Base-by-base conservation (phyloP, 2,113 vertebrate genomes). In the Tachysurus vachellii region DNA sequence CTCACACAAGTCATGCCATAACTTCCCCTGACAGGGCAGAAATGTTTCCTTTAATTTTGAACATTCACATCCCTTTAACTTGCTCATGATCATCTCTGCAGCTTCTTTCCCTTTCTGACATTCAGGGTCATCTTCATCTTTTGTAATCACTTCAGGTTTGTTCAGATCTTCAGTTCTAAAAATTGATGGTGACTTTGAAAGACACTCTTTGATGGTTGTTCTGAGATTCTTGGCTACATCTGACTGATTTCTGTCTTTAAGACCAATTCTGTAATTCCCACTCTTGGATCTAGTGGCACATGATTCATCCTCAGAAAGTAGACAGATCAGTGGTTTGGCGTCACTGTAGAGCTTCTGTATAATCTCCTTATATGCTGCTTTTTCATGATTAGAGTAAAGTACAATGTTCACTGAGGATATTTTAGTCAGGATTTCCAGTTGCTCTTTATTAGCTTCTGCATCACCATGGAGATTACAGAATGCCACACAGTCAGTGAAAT, bases 401-500 rank as follows among this genome's bases (percentile, higher is more conserved):
- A 87, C 89, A 36, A 97, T 86, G 3, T 84, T 93, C 16, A 95
- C 80, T 0, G 93, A 75, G 36, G 94, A 92, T 61, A 92, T 88
- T 68, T 93, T 86, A 44, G 81, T 88, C 76, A 89, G 31, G 26
- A 88, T 79, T 19, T 88, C 57, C 31, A 81, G 19, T 23, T 88
- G 70, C 57, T 64, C 59, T 28, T 53, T 23, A 53, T 62, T 10
- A 36, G 9, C 77, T 73, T 14, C 75, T 64, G 82, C 80, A 88
- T 89, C 80, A 53, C 47, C 47, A 21, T 64, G 82, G 0, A 87
- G 94, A 91, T 95, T 96, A 76, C 91, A 92, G 79, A 96, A 95
- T 50, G 94, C 88, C 82, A 94, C 85, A 83, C 93, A 95, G 3
- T 94, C 93, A 80, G 90, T 87, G 89, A 96, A 96, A 64, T 61